Evolutionary conservation across 1,140 invertebrate genomes (phyloP).

Genomic region (Habropoda laboriosa): DNA sequence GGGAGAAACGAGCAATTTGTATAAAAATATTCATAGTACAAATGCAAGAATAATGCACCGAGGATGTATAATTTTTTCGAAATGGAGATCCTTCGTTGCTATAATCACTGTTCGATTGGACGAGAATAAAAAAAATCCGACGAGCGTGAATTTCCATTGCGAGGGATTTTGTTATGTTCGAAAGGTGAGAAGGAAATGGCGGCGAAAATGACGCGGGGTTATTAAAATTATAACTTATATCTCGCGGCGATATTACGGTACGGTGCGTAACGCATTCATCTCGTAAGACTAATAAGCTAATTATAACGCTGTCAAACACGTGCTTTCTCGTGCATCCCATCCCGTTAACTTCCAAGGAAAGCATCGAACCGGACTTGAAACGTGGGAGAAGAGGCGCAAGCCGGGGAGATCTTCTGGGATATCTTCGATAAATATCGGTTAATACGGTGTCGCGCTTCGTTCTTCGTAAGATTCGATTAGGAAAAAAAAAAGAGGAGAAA

Average conservation of each 20-base stretch:
- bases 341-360: conserved; percentile 37
- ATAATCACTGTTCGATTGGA: too few species aligned
- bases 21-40: too few species aligned
- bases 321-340: conserved; percentile 46
- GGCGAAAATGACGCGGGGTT: neutral
- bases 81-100: too few species aligned
- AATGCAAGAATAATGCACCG: too few species aligned
- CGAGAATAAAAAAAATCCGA: too few species aligned
- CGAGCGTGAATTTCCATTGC: too few species aligned
- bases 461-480: conserved; percentile 16
- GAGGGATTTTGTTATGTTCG: too few species aligned
- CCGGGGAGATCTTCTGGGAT: conserved; percentile 24
- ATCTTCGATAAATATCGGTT: conserved; percentile 45
- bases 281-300: conserved; percentile 44
- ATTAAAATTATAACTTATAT: conserved; percentile 25
- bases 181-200: neutral
- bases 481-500: too few species aligned
- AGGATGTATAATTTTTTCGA: too few species aligned
- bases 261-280: conserved; percentile 32
- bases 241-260: conserved; percentile 8
- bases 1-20: too few species aligned
- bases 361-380: conserved; percentile 38
- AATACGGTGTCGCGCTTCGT: conserved; percentile 8
- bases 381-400: neutral
- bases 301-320: conserved; percentile 52